Conservation (phyloP, 2,888 invertebrate genomes). For the Lacanobia oleracea region DNA sequence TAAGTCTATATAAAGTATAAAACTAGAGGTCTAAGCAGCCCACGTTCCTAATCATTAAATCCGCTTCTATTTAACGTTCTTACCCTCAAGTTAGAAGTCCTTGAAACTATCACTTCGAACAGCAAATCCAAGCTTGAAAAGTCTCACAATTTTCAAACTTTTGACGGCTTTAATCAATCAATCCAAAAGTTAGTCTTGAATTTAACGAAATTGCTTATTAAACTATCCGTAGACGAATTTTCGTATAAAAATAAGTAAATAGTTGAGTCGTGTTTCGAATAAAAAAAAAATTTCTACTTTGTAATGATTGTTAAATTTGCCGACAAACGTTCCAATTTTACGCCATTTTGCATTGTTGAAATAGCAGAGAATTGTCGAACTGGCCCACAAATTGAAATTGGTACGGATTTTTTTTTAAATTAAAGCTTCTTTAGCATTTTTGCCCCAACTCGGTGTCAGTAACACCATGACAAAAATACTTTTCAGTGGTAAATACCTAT, state of each 20-base stretch:
- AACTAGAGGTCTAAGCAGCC: not conserved
- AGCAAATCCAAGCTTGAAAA: conserved; percentile 23
- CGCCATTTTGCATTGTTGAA: conserved; percentile 5
- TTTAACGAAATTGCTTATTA: conserved; percentile 17
- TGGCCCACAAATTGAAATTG: not conserved
- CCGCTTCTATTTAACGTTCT: conserved; percentile 26
- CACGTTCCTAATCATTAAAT: conserved; percentile 10
- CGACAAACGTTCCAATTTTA: conserved; percentile 18
- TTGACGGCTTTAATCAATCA: conserved; percentile 59
- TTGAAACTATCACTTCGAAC: conserved; percentile 46
- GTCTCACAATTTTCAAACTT: conserved; percentile 44
- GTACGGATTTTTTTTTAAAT: too few relatives aligned
- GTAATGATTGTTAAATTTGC: conserved; percentile 17
- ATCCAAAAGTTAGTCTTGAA: conserved; percentile 38
- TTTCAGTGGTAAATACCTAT: too few relatives aligned
- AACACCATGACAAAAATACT: too few relatives aligned
- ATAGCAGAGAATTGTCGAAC: not conserved
- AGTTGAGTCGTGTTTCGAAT: not conserved
- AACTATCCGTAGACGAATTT: not conserved
- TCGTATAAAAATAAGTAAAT: conserved; percentile 4
- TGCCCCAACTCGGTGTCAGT: too few relatives aligned
- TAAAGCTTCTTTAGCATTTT: too few relatives aligned
- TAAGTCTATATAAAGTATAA: too few relatives aligned
- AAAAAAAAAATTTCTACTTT: not conserved
- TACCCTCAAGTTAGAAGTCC: conserved; percentile 37